Evolutionary conservation across 2,797 vertebrate genomes (phyloP).

Genomic region (Pachyuromys duprasi): DNA sequence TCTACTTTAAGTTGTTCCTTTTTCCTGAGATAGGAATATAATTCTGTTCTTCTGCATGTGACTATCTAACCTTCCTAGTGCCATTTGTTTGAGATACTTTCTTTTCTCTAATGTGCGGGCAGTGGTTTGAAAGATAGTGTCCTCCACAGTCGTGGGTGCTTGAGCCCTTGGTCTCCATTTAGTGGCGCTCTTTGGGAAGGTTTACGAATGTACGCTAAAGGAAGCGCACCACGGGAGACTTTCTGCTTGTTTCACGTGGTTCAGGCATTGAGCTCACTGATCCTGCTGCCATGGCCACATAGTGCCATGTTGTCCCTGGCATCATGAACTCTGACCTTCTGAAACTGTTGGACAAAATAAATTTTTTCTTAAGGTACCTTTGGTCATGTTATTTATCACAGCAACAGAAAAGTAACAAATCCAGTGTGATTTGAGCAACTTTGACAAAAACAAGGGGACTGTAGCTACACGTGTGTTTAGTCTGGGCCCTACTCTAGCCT

Average conservation of each 20-base stretch:
- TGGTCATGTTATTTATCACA: neutral
- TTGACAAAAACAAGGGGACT: neutral
- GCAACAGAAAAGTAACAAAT: neutral
- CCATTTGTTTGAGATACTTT: neutral
- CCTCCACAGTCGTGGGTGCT: neutral
- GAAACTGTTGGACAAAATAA: neutral
- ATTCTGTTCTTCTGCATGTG: neutral
- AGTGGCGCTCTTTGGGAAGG: neutral
- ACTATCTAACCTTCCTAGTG: neutral
- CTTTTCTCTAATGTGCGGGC: neutral
- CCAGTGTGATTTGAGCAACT: neutral
- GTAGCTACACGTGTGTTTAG: neutral
- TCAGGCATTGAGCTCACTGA: neutral
- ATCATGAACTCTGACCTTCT: neutral
- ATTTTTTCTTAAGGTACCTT: neutral
- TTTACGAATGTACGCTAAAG: neutral
- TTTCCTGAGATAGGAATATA: neutral
- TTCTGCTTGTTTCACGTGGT: neutral
- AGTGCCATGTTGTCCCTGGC: neutral
- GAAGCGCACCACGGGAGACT: neutral
- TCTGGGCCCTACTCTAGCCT: neutral
- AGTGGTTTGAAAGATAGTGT: neutral
- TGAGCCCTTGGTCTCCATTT: neutral
- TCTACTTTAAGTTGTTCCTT: neutral
- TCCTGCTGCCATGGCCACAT: neutral